A percentile compares a stretch with the other conserved stretches of the same genome.
Evolutionary conservation across 2,797 vertebrate genomes (phyloP).

Genomic region (Enoplosus armatus): DNA sequence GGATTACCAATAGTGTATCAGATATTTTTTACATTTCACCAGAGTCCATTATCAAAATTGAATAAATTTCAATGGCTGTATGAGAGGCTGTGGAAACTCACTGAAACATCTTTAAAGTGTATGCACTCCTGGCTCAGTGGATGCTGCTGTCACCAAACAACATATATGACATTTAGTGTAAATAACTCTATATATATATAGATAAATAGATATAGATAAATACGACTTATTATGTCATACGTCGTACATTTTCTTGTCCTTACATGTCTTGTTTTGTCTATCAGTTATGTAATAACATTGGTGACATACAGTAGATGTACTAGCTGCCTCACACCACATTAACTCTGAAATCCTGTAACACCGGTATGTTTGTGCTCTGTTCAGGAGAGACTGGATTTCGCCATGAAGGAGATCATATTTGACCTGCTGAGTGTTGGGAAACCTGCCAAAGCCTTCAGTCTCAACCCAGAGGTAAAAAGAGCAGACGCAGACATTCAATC

Average conservation of each 20-base stretch:
- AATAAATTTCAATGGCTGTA: slow-evolving; percentile 17
- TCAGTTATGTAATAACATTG: background rate
- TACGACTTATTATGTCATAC: background rate
- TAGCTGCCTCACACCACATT: slow-evolving; percentile 10
- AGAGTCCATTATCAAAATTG: slow-evolving; percentile 39
- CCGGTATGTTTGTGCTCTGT: slow-evolving; percentile 40
- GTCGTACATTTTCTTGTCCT: background rate
- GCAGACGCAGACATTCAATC: slow-evolving; percentile 26
- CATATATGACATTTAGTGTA: background rate
- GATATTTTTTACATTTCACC: slow-evolving; percentile 16
- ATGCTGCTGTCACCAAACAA: background rate
- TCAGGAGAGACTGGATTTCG: slow-evolving; percentile 89
- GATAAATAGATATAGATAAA: background rate
- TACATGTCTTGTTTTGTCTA: background rate
- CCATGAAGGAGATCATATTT: slow-evolving; percentile 91
- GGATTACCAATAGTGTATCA: slow-evolving; percentile 25
- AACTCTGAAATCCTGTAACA: slow-evolving; percentile 44
- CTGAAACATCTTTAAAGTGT: background rate
- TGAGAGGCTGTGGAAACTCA: background rate
- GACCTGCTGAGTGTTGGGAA: slow-evolving; percentile 89
- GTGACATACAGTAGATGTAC: background rate
- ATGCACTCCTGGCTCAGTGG: background rate
- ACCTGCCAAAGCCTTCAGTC: slow-evolving; percentile 89
- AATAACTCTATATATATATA: background rate
- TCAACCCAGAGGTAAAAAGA: slow-evolving; percentile 88